Conservation (phyloP, 2,797 vertebrate genomes). For the Gymnoscopelus microlampas region DNA sequence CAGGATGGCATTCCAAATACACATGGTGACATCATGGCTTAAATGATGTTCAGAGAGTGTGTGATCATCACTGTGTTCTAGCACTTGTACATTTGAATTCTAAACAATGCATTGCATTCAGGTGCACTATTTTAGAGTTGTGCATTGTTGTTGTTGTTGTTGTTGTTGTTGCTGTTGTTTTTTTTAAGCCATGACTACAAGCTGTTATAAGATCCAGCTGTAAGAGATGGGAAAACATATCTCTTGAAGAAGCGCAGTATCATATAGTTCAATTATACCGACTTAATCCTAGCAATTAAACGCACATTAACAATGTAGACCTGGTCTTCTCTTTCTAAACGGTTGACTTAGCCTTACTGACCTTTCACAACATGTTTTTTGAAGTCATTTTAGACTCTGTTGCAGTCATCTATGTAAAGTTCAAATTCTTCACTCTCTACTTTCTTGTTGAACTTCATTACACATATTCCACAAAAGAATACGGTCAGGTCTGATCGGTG, state of each 20-base stretch:
- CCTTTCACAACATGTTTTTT: constrained; percentile 36
- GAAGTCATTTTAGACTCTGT: constrained; percentile 25
- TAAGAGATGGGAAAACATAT: constrained; percentile 15
- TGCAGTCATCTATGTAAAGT: constrained; percentile 15
- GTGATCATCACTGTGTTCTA: too few species aligned
- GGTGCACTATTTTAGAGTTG: not conserved
- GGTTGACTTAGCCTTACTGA: constrained; percentile 26
- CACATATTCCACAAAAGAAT: constrained; percentile 10
- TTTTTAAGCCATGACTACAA: constrained; percentile 23
- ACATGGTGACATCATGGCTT: too few species aligned
- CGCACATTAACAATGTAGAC: constrained; percentile 22
- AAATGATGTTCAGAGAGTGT: too few species aligned
- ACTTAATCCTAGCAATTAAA: constrained; percentile 18
- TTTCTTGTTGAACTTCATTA: constrained; percentile 17
- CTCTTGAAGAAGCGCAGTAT: constrained; percentile 34
- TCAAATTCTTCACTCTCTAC: constrained; percentile 28
- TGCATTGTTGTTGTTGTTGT: not conserved
- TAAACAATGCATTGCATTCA: not conserved
- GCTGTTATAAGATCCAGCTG: constrained; percentile 17
- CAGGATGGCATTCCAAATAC: too few species aligned
- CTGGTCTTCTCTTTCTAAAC: constrained; percentile 23
- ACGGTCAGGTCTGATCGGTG: constrained; percentile 15
- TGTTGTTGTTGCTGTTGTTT: constrained; percentile 1
- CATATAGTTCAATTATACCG: not conserved
- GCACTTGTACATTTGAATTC: not conserved